phyloP scores from a whole-genome alignment of 2,888 invertebrate genomes.

The Pyrrhosoma nymphula region DNA sequence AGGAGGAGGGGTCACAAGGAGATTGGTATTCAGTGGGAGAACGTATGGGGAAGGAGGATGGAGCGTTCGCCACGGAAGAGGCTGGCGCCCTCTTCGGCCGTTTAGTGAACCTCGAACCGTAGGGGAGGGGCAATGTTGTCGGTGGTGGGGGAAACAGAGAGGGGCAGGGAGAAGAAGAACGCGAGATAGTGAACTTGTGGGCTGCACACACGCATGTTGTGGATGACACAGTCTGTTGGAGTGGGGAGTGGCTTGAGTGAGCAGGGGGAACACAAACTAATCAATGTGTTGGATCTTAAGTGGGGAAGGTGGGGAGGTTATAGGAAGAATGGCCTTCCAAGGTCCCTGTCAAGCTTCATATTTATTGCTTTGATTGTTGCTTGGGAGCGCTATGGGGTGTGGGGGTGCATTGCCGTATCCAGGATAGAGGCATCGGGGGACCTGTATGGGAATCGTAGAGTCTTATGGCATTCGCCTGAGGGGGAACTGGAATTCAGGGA shows the following conservation, averaged over 20 bases:
- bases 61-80: not conserved
- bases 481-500: too few relatives aligned
- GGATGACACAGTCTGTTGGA: not conserved
- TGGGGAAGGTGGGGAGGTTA: not conserved
- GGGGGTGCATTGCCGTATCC: not conserved
- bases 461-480: too few relatives aligned
- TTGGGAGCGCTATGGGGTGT: not conserved
- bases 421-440: too few relatives aligned
- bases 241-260: not conserved
- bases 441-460: too few relatives aligned
- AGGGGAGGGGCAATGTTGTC: not conserved
- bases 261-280: not conserved
- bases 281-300: not conserved
- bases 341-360: not conserved
- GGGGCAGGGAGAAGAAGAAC: not conserved
- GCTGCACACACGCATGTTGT: not conserved
- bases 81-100: slow-evolving; percentile 36
- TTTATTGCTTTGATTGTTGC: not conserved
- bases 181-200: not conserved
- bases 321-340: not conserved
- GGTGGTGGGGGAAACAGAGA: not conserved
- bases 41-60: not conserved
- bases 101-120: not conserved
- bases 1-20: not conserved
- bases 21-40: not conserved